Evolutionary conservation across 2,113 vertebrate species (phyloP).

Genomic region (Mobula birostris): DNA sequence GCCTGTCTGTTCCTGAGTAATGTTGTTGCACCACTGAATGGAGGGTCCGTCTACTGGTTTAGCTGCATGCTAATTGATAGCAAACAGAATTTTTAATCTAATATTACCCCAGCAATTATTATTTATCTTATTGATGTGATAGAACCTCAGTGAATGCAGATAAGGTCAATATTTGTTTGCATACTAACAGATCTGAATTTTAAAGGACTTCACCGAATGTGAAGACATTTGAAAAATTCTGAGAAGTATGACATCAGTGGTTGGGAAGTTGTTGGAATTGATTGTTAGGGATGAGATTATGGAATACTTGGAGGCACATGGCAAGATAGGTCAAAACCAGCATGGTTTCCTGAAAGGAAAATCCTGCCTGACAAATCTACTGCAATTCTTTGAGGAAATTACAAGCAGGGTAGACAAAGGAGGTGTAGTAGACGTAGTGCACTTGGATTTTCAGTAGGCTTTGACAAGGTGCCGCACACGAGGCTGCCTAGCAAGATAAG

Average conservation of each 20-base stretch:
- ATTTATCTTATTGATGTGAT: background rate
- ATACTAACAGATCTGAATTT: background rate
- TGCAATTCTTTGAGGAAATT: no score
- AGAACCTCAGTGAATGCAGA: background rate
- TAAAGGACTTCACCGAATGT: background rate
- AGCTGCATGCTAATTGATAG: constrained; percentile 1
- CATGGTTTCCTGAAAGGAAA: no score
- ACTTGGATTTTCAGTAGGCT: no score
- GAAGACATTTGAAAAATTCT: background rate
- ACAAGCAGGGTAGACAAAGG: no score
- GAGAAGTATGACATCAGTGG: background rate
- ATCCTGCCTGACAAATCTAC: no score
- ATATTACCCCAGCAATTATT: background rate
- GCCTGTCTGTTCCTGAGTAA: background rate
- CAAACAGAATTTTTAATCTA: background rate
- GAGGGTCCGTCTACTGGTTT: background rate
- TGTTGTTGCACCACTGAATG: background rate
- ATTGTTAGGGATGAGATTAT: no score
- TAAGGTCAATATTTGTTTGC: background rate
- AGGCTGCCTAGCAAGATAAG: no score
- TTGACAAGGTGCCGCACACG: no score
- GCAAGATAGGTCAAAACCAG: no score
- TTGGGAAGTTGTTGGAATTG: no score
- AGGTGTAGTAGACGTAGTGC: no score
- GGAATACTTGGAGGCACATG: no score